phyloP scores from a whole-genome alignment of 1,140 invertebrate species.

The Drosophila mojavensis region DNA sequence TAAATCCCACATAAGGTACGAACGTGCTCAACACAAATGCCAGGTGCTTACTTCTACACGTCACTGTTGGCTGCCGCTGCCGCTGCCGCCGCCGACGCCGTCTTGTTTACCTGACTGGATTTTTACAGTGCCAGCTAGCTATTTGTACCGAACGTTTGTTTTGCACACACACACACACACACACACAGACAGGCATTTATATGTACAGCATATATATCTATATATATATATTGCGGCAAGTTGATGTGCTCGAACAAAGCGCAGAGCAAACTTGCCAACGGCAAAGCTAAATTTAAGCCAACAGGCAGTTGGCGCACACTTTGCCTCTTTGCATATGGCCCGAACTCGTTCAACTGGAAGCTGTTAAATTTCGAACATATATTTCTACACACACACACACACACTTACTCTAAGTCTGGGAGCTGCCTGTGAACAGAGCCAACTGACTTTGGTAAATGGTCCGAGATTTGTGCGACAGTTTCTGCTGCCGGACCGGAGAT shows the following conservation, averaged over 20 bases:
- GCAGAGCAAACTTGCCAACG: constrained; percentile 63
- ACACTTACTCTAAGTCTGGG: not conserved
- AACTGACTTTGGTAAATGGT: constrained; percentile 68
- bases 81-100: constrained; percentile 14
- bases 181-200: not conserved
- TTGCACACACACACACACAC: constrained; percentile 37
- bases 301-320: constrained; percentile 60
- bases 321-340: constrained; percentile 59
- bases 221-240: constrained; percentile 36
- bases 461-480: constrained; percentile 74
- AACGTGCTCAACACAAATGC: constrained; percentile 82
- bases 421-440: constrained; percentile 41
- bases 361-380: constrained; percentile 80
- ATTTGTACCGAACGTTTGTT: constrained; percentile 44
- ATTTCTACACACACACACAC: constrained; percentile 36
- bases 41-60: constrained; percentile 69
- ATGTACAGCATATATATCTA: constrained; percentile 10
- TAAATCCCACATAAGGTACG: constrained; percentile 81
- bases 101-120: constrained; percentile 72
- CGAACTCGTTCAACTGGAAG: constrained; percentile 67
- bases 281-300: constrained; percentile 73
- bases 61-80: constrained; percentile 43
- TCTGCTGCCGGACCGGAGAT: constrained; percentile 57
- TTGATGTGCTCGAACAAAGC: constrained; percentile 53
- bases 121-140: constrained; percentile 62